Base-by-base conservation (phyloP, 2,797 vertebrate genomes). In the Bradypodion ventrale region DNA sequence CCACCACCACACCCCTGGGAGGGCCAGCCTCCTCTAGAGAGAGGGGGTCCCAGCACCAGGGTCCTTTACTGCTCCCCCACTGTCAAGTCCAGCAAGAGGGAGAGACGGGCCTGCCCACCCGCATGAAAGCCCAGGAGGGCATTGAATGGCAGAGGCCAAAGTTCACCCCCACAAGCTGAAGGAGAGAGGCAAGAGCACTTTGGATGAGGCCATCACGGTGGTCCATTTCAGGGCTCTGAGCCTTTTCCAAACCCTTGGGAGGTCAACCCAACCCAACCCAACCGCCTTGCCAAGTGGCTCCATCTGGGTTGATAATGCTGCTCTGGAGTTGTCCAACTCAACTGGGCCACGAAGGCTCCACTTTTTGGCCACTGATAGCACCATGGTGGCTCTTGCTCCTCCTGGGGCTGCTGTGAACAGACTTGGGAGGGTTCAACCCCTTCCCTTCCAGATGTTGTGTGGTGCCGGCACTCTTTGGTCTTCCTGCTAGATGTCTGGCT, bases 1-100 rank as follows among this genome's bases (percentile, higher is more conserved):
- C n/a, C n/a, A n/a, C n/a, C n/a, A n/a, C n/a, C n/a, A n/a, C n/a
- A n/a, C 65, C 63, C 7, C 32, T 23, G 2, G 63, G 84, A 85
- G 74, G 79, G 21, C 84, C 84, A 77, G 84, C 84, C 84, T 76
- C 83, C 79, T 16, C 32, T 1, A 7, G 32, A 52, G 65, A 52
- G 65, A 2, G 35, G 1, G 40, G 62, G 13, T n/a, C 72, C 46
- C 49, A 68, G 84, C 72, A 37, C 84, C 40, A 10, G 83, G 77
- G 72, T 29, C 13, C 73, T 27, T 2, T 46, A 15, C 40, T 4
- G 77, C 40, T 25, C 46, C 37, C 3, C 8, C 10, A 4, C 9
- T 37, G 12, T 9, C 0, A 35, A 80, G 72, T 75, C 84, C 10
- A 15, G 84, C 40, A 19, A 69, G 5, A 13, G n/a, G 59, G 59